Evolutionary conservation across 2,888 invertebrate species (phyloP), one percentile per base, ranked within the genome.

Genomic region (Harpagoxenus sublaevis): DNA sequence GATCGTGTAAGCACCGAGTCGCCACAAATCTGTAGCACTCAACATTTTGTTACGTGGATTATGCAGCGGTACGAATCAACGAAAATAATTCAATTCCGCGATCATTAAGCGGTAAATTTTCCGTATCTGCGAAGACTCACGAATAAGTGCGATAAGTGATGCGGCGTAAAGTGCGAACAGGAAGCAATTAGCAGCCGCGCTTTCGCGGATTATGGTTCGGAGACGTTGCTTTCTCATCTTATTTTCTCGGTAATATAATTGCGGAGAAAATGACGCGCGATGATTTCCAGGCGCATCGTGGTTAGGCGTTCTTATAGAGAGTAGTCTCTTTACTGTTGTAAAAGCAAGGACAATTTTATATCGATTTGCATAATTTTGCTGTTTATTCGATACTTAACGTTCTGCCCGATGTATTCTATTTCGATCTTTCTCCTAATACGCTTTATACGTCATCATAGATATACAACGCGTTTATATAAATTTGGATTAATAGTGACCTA

Each of bases 221-320:
- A 66, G 66, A 75, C 82, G 78, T 88, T 86, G 85, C 90, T 90
- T 90, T 90, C 90, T 88, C 90, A 84, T 91, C 89, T 89, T 87
- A 89, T 89, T 91, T 91, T 85, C 89, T 88, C 83, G 84, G 87
- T 87, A 90, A 86, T 87, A 89, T 90, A 89, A 90, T 90, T 88
- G 89, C 88, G 91, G 90, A 89, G 90, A 90, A 90, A 90, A 90
- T 90, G 87, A 86, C 90, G 89, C 87, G 86, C 84, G 65, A 85
- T 82, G 90, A 89, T 90, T 89, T 90, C 86, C 84, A 88, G 74
- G 45, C 83, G 73, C 48, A 62, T 68, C 71, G 84, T 82, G 89
- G 86, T 84, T 68, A 68, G 75, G 57, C 87, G 84, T 87, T 89
- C 82, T 78, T 51, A 68, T 71, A 31, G 65, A 75, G 65, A 77